Conservation (phyloP, 2,797 vertebrate species). For the Ambastaia sidthimunki region DNA sequence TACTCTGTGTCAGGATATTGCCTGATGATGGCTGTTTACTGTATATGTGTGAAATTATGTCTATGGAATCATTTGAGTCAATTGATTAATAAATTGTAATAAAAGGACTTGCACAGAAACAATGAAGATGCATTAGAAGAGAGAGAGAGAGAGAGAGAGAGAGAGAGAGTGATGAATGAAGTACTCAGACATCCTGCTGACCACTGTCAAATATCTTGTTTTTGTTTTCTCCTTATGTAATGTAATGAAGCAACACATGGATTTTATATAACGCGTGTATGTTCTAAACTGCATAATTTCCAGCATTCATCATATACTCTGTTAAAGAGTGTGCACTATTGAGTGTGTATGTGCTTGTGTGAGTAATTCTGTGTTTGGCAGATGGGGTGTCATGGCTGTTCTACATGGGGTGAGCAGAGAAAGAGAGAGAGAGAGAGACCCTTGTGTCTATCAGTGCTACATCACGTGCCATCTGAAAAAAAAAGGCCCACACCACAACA, state of each 20-base stretch:
- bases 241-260: neutral
- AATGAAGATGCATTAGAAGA: neutral
- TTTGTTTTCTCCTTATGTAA: neutral
- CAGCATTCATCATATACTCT: neutral
- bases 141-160: no score
- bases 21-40: constrained; percentile 30
- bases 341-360: constrained; percentile 1
- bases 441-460: constrained; percentile 11
- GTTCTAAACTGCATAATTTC: neutral
- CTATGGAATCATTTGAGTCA: constrained; percentile 31
- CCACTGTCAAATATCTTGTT: neutral
- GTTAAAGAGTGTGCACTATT: neutral
- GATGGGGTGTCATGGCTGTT: constrained; percentile 44
- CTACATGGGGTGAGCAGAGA: constrained; percentile 38
- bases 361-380: constrained; percentile 33
- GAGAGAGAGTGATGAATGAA: neutral
- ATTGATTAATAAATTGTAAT: constrained; percentile 25
- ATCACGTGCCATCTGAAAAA: constrained; percentile 61
- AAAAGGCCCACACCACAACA: constrained; percentile 13
- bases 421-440: neutral
- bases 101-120: neutral
- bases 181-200: neutral
- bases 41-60: constrained; percentile 44
- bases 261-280: neutral
- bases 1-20: constrained; percentile 37